Conservation (phyloP, 2,797 vertebrate genomes). For the Coccyzus lansbergi region DNA sequence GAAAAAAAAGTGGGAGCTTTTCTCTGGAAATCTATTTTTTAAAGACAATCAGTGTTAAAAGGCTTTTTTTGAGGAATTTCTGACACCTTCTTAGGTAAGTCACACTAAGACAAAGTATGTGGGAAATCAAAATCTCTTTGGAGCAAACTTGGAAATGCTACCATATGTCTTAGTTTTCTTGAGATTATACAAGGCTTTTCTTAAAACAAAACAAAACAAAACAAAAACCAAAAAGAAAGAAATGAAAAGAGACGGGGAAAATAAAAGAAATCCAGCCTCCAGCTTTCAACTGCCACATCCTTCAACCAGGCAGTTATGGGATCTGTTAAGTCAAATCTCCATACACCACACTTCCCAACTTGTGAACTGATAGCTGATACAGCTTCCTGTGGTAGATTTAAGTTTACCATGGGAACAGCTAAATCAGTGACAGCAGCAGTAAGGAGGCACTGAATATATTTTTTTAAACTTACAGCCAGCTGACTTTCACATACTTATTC, state of each 20-base stretch:
- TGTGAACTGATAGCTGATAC: conserved; percentile 39
- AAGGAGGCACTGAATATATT: conserved; percentile 24
- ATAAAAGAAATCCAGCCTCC: neutral
- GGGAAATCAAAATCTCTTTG: conserved; percentile 32
- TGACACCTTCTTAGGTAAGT: conserved; percentile 47
- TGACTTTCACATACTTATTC: conserved; percentile 49
- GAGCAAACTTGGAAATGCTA: conserved; percentile 30
- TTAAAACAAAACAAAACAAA: neutral
- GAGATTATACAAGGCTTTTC: neutral
- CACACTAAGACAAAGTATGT: conserved; percentile 21
- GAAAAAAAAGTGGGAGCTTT: neutral
- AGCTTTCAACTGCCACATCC: conserved; percentile 29
- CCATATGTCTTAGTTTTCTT: conserved; percentile 34
- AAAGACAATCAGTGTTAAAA: neutral
- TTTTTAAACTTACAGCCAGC: conserved; percentile 4
- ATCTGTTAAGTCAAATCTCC: conserved; percentile 46
- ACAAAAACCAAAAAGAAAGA: neutral
- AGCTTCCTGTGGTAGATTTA: conserved; percentile 28
- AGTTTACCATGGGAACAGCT: conserved; percentile 57
- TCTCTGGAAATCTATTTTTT: neutral
- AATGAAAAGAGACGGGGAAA: neutral
- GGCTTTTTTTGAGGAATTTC: conserved; percentile 44
- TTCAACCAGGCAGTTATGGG: conserved; percentile 36
- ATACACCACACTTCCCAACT: conserved; percentile 37
- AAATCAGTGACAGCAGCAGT: conserved; percentile 46